Conservation (phyloP, 1,140 invertebrate species). For the Latrodectus geometricus region DNA sequence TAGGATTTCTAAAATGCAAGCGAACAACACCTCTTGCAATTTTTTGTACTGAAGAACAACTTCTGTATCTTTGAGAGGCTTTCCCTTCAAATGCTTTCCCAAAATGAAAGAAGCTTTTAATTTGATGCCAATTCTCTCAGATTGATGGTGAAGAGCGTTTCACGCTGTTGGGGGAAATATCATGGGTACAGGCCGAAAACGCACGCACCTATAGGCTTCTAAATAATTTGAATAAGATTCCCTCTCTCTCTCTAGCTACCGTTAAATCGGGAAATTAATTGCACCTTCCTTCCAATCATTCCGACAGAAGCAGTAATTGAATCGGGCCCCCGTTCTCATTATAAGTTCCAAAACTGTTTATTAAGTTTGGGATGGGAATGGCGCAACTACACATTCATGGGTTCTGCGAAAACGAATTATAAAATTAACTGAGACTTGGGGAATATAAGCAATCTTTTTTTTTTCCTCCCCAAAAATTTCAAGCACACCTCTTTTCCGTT, state of each 20-base stretch:
- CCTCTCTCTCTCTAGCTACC: neutral
- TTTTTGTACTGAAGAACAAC: no score
- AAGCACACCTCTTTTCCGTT: neutral
- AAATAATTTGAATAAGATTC: neutral
- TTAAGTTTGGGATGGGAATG: neutral
- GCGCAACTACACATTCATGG: neutral
- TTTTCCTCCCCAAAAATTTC: neutral
- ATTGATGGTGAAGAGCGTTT: neutral
- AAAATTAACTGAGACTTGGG: neutral
- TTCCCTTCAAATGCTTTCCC: no score
- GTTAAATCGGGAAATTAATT: conserved; percentile 1
- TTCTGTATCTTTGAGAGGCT: no score
- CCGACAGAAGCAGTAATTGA: neutral
- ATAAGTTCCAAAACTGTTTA: neutral
- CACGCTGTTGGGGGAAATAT: neutral
- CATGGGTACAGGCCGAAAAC: neutral
- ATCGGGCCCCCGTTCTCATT: neutral
- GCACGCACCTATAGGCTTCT: neutral
- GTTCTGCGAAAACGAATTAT: neutral
- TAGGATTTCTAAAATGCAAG: no score
- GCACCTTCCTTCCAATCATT: neutral
- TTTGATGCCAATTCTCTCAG: neutral
- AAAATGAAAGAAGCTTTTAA: neutral
- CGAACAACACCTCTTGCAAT: no score
- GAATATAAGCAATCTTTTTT: neutral